These are phyloP conservation scores for Silurus glanis DNA, from an alignment of 2,113 vertebrate species.

Conservation along the genomic window DNA sequence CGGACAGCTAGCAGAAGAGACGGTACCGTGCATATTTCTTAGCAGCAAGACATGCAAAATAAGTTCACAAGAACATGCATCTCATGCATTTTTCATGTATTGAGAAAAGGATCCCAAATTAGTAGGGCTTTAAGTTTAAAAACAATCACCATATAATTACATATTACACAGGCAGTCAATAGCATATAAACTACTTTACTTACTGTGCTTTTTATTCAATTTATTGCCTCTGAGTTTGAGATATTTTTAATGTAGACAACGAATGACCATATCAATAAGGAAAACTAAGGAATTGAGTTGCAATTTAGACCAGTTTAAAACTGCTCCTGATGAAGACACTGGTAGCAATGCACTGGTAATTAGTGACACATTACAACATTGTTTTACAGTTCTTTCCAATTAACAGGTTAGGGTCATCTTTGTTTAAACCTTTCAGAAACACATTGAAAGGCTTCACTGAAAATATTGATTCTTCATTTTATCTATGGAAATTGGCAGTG, in stretches of 20 bases:
- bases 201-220: background rate
- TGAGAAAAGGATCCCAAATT: background rate
- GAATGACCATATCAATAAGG: background rate
- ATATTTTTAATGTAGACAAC: background rate
- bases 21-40: background rate
- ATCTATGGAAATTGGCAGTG: background rate
- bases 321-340: background rate
- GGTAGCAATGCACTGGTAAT: background rate
- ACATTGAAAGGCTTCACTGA: slow-evolving; percentile 42
- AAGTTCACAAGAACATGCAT: background rate
- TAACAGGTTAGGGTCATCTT: slow-evolving; percentile 8
- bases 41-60: background rate
- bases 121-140: background rate
- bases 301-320: background rate
- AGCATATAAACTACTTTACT: background rate
- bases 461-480: background rate
- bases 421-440: slow-evolving; percentile 16
- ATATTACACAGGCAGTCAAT: background rate
- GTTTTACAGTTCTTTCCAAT: background rate
- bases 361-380: background rate
- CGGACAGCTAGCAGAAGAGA: background rate
- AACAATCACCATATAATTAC: background rate
- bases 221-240: background rate
- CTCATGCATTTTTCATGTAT: background rate
- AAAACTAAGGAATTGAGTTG: background rate